Base-by-base conservation (phyloP, 2,888 invertebrate species). In the Xanthorhoe spadicearia region DNA sequence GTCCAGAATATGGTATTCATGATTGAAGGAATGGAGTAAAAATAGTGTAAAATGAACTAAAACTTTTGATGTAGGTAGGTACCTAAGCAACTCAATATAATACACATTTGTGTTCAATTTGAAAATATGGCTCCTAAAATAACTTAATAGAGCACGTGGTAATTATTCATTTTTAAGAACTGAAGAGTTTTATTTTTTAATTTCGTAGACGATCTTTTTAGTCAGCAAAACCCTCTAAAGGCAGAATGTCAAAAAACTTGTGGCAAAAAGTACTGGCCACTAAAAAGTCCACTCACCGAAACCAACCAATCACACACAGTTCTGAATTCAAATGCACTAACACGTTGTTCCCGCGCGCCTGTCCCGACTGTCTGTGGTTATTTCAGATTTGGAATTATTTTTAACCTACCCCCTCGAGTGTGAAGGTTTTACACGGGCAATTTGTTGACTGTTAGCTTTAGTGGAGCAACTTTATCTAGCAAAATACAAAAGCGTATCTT, bases 341-440 rank as follows among this genome's bases (percentile, higher is more conserved):
- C 64, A 62, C 53, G 67, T 67, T 53, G 49, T 57, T 53, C 64
- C 38, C 73, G 69, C 77, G 71, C 74, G 50, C 61, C 53, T 3
- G 78, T 73, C 75, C 76, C 80, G 78, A 85, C 88, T 87, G 84
- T 80, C 74, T 71, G 73, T 71, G 70, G 71, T 73, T 73, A 77
- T 73, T 83, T 82, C 66, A 77, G 75, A 73, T 77, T 70, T 71
- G 72, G 70, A 76, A 77, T 74, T 90, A 91, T 91, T 90, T 90
- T 84, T 90, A 89, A 83, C 85, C 57, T 82, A 88, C 85, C 90
- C 88, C 88, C 89, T 86, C 81, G 85, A 79, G 83, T 69, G 77
- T 83, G 48, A 48, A 48, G 15, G 5, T 7, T 23, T 48, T 48
- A 17, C 15, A 48, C 48, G 15, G 48, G 48, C 48, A 17, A 48